Evolutionary conservation across 2,888 invertebrate species (phyloP), one percentile per base, ranked within the genome.

Genomic region (Orthosia cruda): DNA sequence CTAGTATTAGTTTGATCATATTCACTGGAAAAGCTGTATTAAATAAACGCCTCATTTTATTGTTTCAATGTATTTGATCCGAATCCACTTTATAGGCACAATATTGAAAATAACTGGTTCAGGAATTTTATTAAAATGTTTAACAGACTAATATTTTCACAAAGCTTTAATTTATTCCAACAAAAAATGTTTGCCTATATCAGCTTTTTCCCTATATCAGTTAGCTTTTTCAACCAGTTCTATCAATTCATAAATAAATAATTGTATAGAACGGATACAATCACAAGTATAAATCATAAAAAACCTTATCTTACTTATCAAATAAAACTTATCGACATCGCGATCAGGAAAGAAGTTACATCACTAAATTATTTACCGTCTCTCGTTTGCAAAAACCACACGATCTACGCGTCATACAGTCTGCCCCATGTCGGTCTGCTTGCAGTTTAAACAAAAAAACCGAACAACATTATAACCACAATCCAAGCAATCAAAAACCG

Each of bases 361-460:
- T 86, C 93, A 93, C 94, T 95, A 94, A 85, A 89, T 85, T 90
- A 91, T 92, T 92, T 93, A 90, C 92, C 86, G 91, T 89, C 89
- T 88, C 85, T 86, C 91, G 89, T 92, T 93, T 92, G 95, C 93
- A 94, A 94, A 95, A 95, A 95, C 93, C 91, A 87, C 93, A 93
- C 91, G 92, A 91, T 90, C 90, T 90, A 90, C 93, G 95, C 95
- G 95, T 95, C 95, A 95, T 93, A 95, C 95, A 94, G 95, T 96
- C 95, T 96, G 90, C 92, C 83, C 88, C 87, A 87, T 81, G 89
- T 88, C 87, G 82, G 81, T 88, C 88, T 88, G 88, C 88, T 90
- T 91, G 89, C 90, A 93, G 90, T 91, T 91, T 89, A 89, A 92
- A 91, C 85, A 93, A 93, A 93, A 93, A 92, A 89, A 84, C 55